Percentiles rank a stretch among this genome's conserved stretches.
Evolutionary conservation across 1,140 invertebrate species (phyloP).

Genomic region (Arctopsyche grandis): DNA sequence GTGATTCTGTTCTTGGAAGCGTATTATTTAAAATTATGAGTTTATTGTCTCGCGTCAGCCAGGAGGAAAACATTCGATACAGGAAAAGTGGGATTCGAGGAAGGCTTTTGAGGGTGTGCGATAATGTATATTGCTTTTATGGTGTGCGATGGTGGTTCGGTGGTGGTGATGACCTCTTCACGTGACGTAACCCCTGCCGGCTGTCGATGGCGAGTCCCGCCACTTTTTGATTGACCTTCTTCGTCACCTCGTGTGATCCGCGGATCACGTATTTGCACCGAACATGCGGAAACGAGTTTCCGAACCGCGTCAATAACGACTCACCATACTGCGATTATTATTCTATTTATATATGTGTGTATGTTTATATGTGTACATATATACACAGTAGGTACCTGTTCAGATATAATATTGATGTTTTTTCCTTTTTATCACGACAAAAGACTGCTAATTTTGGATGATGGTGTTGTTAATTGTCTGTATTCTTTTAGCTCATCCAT

Average conservation of each 20-base stretch:
- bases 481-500: too few species aligned
- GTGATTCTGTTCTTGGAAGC: slow-evolving; percentile 20
- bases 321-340: background rate
- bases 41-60: background rate
- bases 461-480: too few species aligned
- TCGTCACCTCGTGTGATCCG: slow-evolving; percentile 17
- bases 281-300: slow-evolving; percentile 13
- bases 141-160: background rate
- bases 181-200: slow-evolving; percentile 9
- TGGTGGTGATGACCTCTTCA: background rate
- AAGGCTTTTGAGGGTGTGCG: background rate
- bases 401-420: too few species aligned
- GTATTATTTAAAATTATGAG: slow-evolving; percentile 14
- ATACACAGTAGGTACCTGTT: background rate
- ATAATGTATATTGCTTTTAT: background rate
- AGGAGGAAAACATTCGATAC: background rate
- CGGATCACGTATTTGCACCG: slow-evolving; percentile 16
- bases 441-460: too few species aligned
- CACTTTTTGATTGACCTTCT: slow-evolving; percentile 22
- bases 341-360: background rate
- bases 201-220: background rate
- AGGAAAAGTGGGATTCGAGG: background rate
- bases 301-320: background rate
- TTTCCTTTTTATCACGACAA: too few species aligned
- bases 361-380: background rate